Base-by-base conservation (phyloP, 2,888 invertebrate genomes). In the Trachelus iudaicus region DNA sequence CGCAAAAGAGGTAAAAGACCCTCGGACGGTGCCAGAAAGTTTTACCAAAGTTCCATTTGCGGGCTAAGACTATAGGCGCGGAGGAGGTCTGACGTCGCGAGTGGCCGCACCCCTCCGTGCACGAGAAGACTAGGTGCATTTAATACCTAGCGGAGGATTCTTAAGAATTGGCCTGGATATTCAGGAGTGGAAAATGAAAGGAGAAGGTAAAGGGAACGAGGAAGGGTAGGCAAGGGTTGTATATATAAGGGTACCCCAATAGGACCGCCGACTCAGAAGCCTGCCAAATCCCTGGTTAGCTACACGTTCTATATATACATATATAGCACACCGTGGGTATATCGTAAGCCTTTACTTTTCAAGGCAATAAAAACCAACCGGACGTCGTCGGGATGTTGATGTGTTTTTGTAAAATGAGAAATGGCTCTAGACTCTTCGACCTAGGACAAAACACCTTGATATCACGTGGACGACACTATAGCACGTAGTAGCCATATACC, bases 1-100 rank as follows among this genome's bases (percentile, higher is more conserved):
- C 15, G 31, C 33, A 71, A 71, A 31, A 34, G 34, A 31, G 71
- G 81, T 78, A 77, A 81, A 81, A 80, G 77, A 77, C 80, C 75
- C 56, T 68, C 77, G 56, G 75, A 23, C 75, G 69, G 79, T 87
- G 90, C 90, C 90, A 90, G 89, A 88, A 90, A 90, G 84, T 90
- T 90, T 86, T 82, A 75, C 77, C 86, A 78, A 90, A 90, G 89
- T 89, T 87, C 88, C 88, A 88, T 90, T 90, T 86, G 83, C 83
- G 85, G 83, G 86, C 86, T 87, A 75, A 83, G 83, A 83, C 83
- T 81, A 56, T 9, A 79, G 82, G 73, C 79, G 75, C 78, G 78
- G 80, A 79, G 79, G 31, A 75, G 69, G n/a, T 68, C 75, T 73
- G 76, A 76, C 78, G 69, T 76, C 34, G 73, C 75, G n/a, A 23